Evolutionary conservation across 2,888 invertebrate genomes (phyloP).

Genomic region (Scrobipalpa atriplicella): DNA sequence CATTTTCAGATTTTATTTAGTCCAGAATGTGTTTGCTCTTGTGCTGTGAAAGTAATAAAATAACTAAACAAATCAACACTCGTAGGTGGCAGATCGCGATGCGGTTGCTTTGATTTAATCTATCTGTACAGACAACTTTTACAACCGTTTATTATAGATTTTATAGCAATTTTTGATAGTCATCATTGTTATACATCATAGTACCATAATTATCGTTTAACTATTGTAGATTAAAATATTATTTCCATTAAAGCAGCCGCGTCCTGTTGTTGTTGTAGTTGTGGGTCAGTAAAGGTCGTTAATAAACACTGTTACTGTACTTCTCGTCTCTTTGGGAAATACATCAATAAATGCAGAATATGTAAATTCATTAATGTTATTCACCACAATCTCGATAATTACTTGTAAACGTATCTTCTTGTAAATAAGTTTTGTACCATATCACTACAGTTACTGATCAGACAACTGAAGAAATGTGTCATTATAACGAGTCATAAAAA

Average conservation of each 20-base stretch:
- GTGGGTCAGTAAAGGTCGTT: constrained; percentile 24
- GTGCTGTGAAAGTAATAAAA: constrained; percentile 75
- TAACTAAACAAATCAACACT: constrained; percentile 79
- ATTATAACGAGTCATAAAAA: constrained; percentile 61
- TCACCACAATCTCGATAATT: constrained; percentile 3
- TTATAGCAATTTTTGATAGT: constrained; percentile 49
- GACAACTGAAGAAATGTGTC: constrained; percentile 49
- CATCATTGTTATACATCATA: constrained; percentile 37
- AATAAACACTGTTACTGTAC: constrained; percentile 2
- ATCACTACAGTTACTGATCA: constrained; percentile 42
- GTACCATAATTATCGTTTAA: constrained; percentile 14
- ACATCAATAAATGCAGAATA: not conserved
- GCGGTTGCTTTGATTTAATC: constrained; percentile 47
- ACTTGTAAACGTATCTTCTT: not conserved
- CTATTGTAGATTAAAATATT: constrained; percentile 18
- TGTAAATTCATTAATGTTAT: not conserved
- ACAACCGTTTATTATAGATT: constrained; percentile 29
- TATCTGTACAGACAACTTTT: constrained; percentile 23
- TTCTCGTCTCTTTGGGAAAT: not conserved
- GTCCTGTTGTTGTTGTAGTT: constrained; percentile 35
- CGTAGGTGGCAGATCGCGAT: constrained; percentile 56
- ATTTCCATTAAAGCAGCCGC: constrained; percentile 35
- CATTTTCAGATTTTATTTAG: constrained; percentile 82
- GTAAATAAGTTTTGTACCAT: not conserved
- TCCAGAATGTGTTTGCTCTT: constrained; percentile 81